Base-by-base conservation (phyloP, 2,113 vertebrate genomes). In the Heterochromis multidens region DNA sequence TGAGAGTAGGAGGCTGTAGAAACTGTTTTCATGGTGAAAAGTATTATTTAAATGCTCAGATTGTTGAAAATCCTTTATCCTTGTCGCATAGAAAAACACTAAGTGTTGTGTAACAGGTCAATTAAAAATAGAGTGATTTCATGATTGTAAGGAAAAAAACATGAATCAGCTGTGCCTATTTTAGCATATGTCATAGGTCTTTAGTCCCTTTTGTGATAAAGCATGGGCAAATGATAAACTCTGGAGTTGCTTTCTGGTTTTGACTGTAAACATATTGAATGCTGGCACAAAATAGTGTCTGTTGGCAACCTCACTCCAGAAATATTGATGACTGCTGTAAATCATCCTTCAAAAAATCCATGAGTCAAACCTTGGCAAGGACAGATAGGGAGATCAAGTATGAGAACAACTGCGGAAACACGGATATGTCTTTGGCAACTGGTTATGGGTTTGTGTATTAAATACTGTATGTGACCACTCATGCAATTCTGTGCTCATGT, bases 241-340 rank as follows among this genome's bases (percentile, higher is more conserved):
- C 67, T 29, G 67, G 40, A 9, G 1, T 33, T 54, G 29, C 61
- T 65, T 80, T n/a, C 37, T 31, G 49, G n/a, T 70, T 84, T 81
- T 3, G 2, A 86, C 79, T 57, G 6, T 78, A 29, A 81, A 67
- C 57, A 82, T 88, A 79, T 57, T 80, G 21, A 86, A 70, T 7
- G 31, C 52, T 86, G 86, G 40, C 78, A 86, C 17, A 76, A 37
- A 67, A 49, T 77, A 33, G 58, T 86, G 77, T 23, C 59, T 81
- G 56, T 43, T 72, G 35, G 72, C 63, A 83, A 31, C 27, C 33
- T 56, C 9, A n/a, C 25, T 35, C 17, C 11, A 60, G 49, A 86
- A 70, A 80, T 82, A 88, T 74, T 83, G 79, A 93, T 79, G 79
- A 81, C 40, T 79, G 7, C 19, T 61, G 35, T 52, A 70, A 58